phyloP scores from a whole-genome alignment of 2,888 invertebrate genomes.

The Miltochrista miniata region DNA sequence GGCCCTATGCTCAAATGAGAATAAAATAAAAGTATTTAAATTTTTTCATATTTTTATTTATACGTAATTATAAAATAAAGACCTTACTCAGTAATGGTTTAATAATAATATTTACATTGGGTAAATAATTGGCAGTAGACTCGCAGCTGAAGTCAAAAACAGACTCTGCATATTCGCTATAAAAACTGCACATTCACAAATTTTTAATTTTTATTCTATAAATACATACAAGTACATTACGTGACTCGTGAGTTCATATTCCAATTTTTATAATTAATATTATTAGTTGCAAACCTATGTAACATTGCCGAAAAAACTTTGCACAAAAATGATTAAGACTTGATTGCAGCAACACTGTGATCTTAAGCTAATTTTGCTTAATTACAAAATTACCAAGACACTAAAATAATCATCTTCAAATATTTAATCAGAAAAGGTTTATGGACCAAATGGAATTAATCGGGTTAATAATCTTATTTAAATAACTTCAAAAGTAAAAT shows the following conservation, averaged over 20 bases:
- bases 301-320: slow-evolving; percentile 5
- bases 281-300: slow-evolving; percentile 4
- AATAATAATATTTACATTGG: slow-evolving; percentile 27
- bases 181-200: neutral
- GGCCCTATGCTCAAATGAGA: no score
- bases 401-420: slow-evolving; percentile 14
- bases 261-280: slow-evolving; percentile 1
- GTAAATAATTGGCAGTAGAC: slow-evolving; percentile 17
- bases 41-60: no score
- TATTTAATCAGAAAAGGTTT: no score
- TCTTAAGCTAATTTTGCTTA: slow-evolving; percentile 80
- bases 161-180: no score
- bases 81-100: no score
- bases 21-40: no score
- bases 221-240: slow-evolving; percentile 3
- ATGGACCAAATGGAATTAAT: no score
- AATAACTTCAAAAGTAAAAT: no score
- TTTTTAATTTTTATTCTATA: neutral
- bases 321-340: slow-evolving; percentile 12
- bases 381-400: slow-evolving; percentile 80
- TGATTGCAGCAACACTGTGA: slow-evolving; percentile 45
- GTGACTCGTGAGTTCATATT: slow-evolving; percentile 5
- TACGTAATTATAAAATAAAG: no score
- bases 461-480: neutral
- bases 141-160: no score